These are phyloP conservation scores for Aphaenogaster rudis DNA, from an alignment of 1,140 invertebrate genomes.

Conservation along the genomic window DNA sequence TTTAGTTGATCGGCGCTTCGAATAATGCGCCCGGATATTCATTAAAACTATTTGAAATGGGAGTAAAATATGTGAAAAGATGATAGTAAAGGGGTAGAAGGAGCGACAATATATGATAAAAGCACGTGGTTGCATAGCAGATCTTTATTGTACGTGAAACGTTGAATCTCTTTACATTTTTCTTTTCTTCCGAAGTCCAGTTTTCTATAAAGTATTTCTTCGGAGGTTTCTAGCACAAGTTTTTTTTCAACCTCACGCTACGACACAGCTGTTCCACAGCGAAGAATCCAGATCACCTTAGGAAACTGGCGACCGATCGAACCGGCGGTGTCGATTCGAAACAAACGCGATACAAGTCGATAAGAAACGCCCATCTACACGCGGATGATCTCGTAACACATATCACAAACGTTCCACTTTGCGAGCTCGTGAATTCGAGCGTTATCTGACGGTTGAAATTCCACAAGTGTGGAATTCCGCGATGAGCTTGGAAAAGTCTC, in stretches of 20 bases:
- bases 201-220: neutral
- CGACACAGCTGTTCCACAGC: neutral
- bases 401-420: slow-evolving; percentile 24
- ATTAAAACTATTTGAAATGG: neutral
- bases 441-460: neutral
- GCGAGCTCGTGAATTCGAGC: neutral
- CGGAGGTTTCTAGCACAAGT: neutral
- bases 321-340: slow-evolving; percentile 11
- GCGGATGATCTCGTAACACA: slow-evolving; percentile 1
- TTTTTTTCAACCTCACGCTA: neutral
- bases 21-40: slow-evolving; percentile 6
- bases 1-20: neutral
- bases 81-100: neutral
- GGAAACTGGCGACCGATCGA: neutral
- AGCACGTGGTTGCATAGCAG: neutral
- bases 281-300: neutral
- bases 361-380: slow-evolving; percentile 15
- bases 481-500: neutral
- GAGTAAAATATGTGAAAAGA: slow-evolving; percentile 1
- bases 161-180: neutral
- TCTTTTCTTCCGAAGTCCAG: neutral
- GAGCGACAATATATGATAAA: neutral
- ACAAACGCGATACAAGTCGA: slow-evolving; percentile 30
- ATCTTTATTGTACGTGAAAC: neutral
- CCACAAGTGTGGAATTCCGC: neutral